These are phyloP conservation scores for Dynastes hyllus DNA, from an alignment of 2,888 invertebrate species.

Conservation along the genomic window DNA sequence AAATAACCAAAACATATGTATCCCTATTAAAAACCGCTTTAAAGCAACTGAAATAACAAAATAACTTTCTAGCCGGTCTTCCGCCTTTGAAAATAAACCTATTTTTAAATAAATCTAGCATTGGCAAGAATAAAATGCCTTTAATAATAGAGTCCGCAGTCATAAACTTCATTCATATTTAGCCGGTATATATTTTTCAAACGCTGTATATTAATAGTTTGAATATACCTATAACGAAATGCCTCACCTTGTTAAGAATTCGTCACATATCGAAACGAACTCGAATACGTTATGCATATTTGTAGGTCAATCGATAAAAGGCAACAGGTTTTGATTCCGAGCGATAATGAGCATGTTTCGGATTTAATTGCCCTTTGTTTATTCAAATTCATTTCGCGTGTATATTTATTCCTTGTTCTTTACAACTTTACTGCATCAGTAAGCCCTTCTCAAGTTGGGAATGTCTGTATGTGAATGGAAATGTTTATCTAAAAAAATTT, in stretches of 20 bases:
- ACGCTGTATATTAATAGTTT: background rate
- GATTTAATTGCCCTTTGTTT: conserved; percentile 41
- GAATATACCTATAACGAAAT: conserved; percentile 28
- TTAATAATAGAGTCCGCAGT: conserved; percentile 39
- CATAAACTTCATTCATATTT: conserved; percentile 30
- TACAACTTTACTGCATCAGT: background rate
- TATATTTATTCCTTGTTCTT: background rate
- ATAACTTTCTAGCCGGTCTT: conserved; percentile 31
- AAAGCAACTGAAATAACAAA: conserved; percentile 34
- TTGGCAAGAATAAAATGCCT: conserved; percentile 37
- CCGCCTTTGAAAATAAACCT: conserved; percentile 36
- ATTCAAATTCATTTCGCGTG: conserved; percentile 1
- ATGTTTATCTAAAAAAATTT: conserved; percentile 25
- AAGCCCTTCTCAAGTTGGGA: too few species aligned
- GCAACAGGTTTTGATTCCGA: conserved; percentile 34
- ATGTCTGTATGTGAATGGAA: background rate
- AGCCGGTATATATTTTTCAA: conserved; percentile 19
- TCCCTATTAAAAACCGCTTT: conserved; percentile 11
- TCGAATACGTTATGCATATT: conserved; percentile 28
- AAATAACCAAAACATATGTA: conserved; percentile 28
- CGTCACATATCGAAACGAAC: conserved; percentile 12
- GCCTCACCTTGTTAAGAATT: conserved; percentile 19
- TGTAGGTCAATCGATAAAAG: conserved; percentile 43
- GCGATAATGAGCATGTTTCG: conserved; percentile 32
- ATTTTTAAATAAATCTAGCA: conserved; percentile 47